Conservation (phyloP, 2,113 vertebrate genomes). For the Uria lomvia region DNA sequence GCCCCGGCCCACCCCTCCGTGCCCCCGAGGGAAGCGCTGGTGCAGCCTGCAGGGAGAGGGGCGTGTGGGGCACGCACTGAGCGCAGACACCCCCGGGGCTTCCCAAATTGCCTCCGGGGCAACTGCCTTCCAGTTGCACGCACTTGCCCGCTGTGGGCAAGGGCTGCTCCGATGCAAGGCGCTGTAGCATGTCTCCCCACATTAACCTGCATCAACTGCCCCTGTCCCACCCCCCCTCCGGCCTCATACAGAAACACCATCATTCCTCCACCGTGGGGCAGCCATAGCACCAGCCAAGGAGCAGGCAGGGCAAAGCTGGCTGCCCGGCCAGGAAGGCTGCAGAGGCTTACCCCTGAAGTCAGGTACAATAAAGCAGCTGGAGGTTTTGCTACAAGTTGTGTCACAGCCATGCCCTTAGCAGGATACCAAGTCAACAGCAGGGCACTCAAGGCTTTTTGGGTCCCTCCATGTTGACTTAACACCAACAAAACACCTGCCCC, state of each 20-base stretch:
- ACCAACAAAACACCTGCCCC: not conserved
- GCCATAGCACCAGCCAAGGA: not conserved
- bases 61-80: too few species aligned
- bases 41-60: not conserved
- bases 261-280: rapidly evolving
- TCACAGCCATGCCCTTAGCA: rapidly evolving
- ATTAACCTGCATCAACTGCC: rapidly evolving
- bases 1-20: not conserved
- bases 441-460: too few species aligned
- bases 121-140: rapidly evolving
- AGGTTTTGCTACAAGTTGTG: rapidly evolving
- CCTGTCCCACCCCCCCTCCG: rapidly evolving
- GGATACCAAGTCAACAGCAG: not conserved
- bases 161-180: not conserved
- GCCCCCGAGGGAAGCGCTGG: not conserved
- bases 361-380: rapidly evolving
- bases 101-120: rapidly evolving
- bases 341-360: rapidly evolving
- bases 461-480: rapidly evolving
- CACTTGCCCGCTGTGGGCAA: rapidly evolving
- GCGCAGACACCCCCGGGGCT: too few species aligned
- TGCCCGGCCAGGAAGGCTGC: rapidly evolving
- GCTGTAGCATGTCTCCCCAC: rapidly evolving
- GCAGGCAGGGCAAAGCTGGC: too few species aligned
- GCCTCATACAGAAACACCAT: rapidly evolving